Conservation (phyloP, 2,797 vertebrate species). For the Poecile montanus region DNA sequence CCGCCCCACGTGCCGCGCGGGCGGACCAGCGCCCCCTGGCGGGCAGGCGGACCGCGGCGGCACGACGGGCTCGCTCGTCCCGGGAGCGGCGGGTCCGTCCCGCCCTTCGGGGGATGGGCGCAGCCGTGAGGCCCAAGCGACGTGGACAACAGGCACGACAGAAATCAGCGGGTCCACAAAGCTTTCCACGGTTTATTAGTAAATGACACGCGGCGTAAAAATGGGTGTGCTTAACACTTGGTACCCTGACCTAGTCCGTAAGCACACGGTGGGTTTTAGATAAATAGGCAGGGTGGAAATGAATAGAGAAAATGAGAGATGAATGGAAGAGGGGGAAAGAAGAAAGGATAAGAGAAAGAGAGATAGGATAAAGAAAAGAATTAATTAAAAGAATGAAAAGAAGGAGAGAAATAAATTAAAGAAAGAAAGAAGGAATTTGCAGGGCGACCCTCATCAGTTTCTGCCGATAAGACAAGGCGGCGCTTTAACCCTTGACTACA, state of each 20-base stretch:
- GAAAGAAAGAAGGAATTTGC: neutral
- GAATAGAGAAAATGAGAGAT: neutral
- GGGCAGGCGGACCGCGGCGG: neutral
- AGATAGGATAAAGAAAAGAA: no score
- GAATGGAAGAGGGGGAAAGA: no score
- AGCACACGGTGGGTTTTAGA: neutral
- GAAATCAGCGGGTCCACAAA: neutral
- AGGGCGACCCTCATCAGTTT: neutral
- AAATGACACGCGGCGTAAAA: neutral
- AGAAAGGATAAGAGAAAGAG: no score
- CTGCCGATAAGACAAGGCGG: no score
- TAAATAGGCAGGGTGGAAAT: neutral
- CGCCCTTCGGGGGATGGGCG: rapidly evolving
- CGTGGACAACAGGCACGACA: rapidly evolving
- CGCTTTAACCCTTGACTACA: no score
- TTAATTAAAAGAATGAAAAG: no score
- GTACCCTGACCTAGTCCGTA: no score
- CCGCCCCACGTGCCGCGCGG: neutral
- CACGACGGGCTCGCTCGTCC: no score
- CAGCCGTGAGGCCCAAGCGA: rapidly evolving
- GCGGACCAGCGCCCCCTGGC: neutral
- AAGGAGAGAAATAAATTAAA: no score
- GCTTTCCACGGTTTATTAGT: no score
- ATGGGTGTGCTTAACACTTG: no score
- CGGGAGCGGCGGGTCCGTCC: neutral